Evolutionary conservation across 2,888 invertebrate genomes (phyloP), one percentile per base, ranked within the genome.

Genomic region (Iselma pallidipennis): DNA sequence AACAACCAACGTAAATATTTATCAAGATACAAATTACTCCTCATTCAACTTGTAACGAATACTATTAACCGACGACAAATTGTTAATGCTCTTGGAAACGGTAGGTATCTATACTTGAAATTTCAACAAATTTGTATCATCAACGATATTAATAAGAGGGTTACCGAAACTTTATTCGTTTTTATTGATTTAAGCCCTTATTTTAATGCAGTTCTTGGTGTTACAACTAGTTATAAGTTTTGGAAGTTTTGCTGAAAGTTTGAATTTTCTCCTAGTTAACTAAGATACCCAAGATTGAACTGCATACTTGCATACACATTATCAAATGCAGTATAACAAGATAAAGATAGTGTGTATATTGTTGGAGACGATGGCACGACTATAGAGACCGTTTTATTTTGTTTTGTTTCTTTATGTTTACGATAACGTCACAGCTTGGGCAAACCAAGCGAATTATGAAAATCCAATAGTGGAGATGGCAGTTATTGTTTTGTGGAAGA

Each of bases 391-490:
- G n/a, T n/a, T 33, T 19, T 29, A 48, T 57, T 42, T 57, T 57
- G 66, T 67, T 68, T 66, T 66, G 65, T 69, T 69, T 66, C 63
- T 70, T 67, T 66, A 56, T 57, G 66, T 66, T 61, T 59, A 64
- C 63, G 67, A 69, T 69, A 69, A 65, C 66, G 69, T 64, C 65
- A 57, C 66, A 52, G 65, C 61, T 55, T 50, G 66, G 59, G 66
- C 55, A 64, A 67, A 59, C 57, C 63, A 10, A 31, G 66, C 70
- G 71, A 75, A 73, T 76, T 76, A 76, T 76, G 76, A 76, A 76
- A 76, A 76, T 76, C 75, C 75, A 73, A 76, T 76, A 76, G 72
- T 73, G 75, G 65, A 66, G 72, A 70, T 74, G 76, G 74, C 76
- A 73, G 74, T 74, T 74, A 74, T 74, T 74, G 74, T 76, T 76